phyloP scores from a whole-genome alignment of 2,888 invertebrate species.

The Mythimna pallens region DNA sequence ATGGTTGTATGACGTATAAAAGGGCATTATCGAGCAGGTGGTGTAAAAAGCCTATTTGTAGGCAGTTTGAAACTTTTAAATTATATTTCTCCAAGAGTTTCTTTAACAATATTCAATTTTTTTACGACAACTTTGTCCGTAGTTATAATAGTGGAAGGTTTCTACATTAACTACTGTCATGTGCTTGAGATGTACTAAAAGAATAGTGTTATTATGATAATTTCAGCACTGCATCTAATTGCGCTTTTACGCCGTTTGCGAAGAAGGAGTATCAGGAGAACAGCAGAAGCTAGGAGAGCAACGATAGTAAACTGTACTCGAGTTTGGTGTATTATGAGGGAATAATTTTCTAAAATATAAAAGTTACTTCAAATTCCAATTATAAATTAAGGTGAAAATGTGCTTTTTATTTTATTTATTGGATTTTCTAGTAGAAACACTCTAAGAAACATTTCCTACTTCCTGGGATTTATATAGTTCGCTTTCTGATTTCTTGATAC shows the following conservation, averaged over 20 bases:
- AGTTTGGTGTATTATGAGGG: background rate
- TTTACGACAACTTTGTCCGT: background rate
- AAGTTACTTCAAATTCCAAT: background rate
- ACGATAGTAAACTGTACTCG: background rate
- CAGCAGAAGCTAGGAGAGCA: constrained; percentile 29
- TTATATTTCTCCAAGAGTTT: too few relatives aligned
- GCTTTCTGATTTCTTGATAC: constrained; percentile 21
- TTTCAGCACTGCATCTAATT: constrained; percentile 7
- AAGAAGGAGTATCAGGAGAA: constrained; percentile 25
- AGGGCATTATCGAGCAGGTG: too few relatives aligned
- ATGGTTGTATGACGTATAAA: too few relatives aligned
- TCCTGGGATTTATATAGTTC: background rate
- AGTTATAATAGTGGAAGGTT: background rate
- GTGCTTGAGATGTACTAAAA: background rate
- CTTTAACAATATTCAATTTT: too few relatives aligned
- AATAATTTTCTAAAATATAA: background rate
- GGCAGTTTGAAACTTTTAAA: too few relatives aligned
- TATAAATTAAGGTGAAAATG: background rate
- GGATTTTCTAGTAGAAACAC: too few relatives aligned
- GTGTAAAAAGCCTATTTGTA: too few relatives aligned
- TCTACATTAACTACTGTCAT: background rate
- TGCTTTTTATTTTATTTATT: background rate
- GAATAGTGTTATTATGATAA: constrained; percentile 9
- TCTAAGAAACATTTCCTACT: too few relatives aligned
- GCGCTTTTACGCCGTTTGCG: constrained; percentile 2